Conservation (phyloP, 2,888 invertebrate species). For the Carpatolechia fugitivella region DNA sequence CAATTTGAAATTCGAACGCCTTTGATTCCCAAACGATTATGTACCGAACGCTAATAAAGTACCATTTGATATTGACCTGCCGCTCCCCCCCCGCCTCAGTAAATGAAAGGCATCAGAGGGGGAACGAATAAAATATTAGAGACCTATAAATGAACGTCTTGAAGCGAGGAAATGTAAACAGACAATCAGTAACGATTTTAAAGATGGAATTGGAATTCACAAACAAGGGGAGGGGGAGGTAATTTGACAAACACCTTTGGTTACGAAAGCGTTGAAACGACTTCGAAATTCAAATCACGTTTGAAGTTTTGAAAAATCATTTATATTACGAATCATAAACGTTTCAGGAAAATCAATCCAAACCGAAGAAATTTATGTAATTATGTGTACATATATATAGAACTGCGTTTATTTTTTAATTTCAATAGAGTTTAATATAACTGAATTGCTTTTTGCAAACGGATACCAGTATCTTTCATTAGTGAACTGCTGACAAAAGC, state of each 20-base stretch:
- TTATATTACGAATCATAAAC: too few relatives aligned
- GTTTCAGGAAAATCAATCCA: not conserved
- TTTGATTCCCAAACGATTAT: slow-evolving; percentile 64
- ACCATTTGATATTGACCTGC: slow-evolving; percentile 50
- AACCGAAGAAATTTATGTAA: too few relatives aligned
- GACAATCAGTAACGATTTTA: slow-evolving; percentile 74
- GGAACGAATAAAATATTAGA: slow-evolving; percentile 32
- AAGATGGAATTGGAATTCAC: slow-evolving; percentile 63
- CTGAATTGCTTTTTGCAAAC: too few relatives aligned
- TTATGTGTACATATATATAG: too few relatives aligned
- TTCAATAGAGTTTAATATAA: too few relatives aligned
- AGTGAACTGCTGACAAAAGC: too few relatives aligned
- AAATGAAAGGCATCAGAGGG: slow-evolving; percentile 21
- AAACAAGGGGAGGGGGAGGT: slow-evolving; percentile 39
- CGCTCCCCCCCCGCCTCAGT: slow-evolving; percentile 23
- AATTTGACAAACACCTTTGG: slow-evolving; percentile 63
- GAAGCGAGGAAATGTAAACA: slow-evolving; percentile 71
- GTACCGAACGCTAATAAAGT: slow-evolving; percentile 57
- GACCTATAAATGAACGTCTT: slow-evolving; percentile 52
- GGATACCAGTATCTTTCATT: too few relatives aligned
- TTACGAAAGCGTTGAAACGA: slow-evolving; percentile 25
- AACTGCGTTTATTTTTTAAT: too few relatives aligned
- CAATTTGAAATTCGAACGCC: slow-evolving; percentile 51
- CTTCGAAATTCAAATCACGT: slow-evolving; percentile 27
- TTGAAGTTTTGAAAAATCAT: slow-evolving; percentile 5